Conservation (phyloP, 2,888 invertebrate species). For the Oeneis ivallda region DNA sequence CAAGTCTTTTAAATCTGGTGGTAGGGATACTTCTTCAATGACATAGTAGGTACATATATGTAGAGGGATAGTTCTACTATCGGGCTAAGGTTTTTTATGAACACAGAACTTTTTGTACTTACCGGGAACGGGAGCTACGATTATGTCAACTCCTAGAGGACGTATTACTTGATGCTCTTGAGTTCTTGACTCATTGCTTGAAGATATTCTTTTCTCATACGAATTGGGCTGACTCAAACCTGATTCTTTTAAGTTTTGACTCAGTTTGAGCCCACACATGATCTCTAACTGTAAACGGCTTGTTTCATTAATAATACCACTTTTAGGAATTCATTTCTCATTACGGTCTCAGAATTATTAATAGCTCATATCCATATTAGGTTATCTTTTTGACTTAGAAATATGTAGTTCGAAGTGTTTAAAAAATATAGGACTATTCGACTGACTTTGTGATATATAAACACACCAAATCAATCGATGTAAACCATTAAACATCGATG, state of each 20-base stretch:
- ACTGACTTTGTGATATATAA: neutral
- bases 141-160: neutral
- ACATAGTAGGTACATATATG: too few species aligned
- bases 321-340: conserved; percentile 7
- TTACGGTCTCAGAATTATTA: neutral
- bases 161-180: neutral
- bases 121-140: too few species aligned
- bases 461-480: too few species aligned
- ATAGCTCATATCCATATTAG: neutral
- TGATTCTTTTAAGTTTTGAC: conserved; percentile 14
- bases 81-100: neutral
- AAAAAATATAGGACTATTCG: neutral
- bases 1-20: too few species aligned
- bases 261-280: conserved; percentile 14
- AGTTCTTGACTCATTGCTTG: conserved; percentile 25
- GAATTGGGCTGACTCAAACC: conserved; percentile 19
- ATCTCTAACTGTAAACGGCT: conserved; percentile 16
- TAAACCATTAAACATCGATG: too few species aligned
- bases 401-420: neutral
- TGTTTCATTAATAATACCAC: conserved; percentile 4
- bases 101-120: neutral
- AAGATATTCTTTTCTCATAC: conserved; percentile 21
- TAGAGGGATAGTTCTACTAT: too few species aligned
- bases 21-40: too few species aligned
- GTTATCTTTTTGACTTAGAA: neutral